Conservation (phyloP, 2,888 invertebrate genomes). For the Pandemis corylana region DNA sequence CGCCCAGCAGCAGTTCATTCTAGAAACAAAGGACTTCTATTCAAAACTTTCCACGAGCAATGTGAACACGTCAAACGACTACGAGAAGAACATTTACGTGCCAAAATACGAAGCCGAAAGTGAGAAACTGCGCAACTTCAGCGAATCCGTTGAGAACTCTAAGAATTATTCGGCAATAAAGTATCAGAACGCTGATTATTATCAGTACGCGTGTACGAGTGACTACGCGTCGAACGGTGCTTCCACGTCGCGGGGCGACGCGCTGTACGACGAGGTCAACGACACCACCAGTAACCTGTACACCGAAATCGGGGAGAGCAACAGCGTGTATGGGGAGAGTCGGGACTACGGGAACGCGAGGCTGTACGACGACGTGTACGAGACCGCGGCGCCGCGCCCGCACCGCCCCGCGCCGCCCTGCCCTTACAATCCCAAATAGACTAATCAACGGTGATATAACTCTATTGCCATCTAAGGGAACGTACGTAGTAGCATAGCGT, state of each 20-base stretch:
- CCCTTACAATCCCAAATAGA: conserved; percentile 70
- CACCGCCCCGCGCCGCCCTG: conserved; percentile 58
- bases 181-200: conserved; percentile 71
- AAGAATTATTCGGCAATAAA: conserved; percentile 77
- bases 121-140: conserved; percentile 73
- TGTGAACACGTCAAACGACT: conserved; percentile 60
- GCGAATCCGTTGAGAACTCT: conserved; percentile 72
- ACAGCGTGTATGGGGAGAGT: conserved; percentile 49
- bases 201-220: conserved; percentile 55
- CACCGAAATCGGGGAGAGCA: conserved; percentile 69
- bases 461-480: neutral
- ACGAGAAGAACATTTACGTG: conserved; percentile 78
- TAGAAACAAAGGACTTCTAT: conserved; percentile 79
- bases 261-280: conserved; percentile 71
- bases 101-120: conserved; percentile 72
- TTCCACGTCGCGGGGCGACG: conserved; percentile 55
- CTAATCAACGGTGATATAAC: neutral
- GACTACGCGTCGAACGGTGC: conserved; percentile 53
- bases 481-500: neutral
- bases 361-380: conserved; percentile 77
- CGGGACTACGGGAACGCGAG: conserved; percentile 59
- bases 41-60: conserved; percentile 70
- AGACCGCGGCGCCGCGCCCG: conserved; percentile 65
- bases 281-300: conserved; percentile 74
- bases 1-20: conserved; percentile 68